phyloP scores from a whole-genome alignment of 2,113 vertebrate species.

The Coturnix japonica region DNA sequence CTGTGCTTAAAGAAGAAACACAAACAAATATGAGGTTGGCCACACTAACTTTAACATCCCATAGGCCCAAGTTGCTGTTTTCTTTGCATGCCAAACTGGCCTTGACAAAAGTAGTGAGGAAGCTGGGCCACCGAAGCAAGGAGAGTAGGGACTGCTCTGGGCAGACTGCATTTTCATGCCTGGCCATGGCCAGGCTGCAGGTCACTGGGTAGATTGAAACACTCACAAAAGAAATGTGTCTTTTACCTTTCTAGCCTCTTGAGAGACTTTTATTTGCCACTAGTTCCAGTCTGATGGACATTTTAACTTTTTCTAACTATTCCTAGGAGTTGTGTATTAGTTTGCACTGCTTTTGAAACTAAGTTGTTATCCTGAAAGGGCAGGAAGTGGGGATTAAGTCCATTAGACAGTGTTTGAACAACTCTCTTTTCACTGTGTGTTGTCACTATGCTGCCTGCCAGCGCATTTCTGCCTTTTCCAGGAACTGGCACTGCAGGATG shows the following conservation, averaged over 20 bases:
- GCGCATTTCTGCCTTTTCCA: constrained; percentile 58
- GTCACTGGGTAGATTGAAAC: not conserved
- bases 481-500: constrained; percentile 23
- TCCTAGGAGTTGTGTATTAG: constrained; percentile 34
- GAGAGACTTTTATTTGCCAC: constrained; percentile 14
- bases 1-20: not conserved
- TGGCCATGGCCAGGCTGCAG: not conserved
- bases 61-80: not conserved
- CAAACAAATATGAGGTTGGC: not conserved
- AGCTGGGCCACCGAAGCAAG: not conserved
- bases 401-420: constrained; percentile 58
- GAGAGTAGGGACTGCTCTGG: not conserved
- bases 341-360: constrained; percentile 58
- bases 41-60: not conserved
- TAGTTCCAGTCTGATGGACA: constrained; percentile 15
- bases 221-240: not conserved
- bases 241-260: constrained; percentile 18
- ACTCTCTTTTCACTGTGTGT: not conserved
- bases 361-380: constrained; percentile 31
- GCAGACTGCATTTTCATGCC: not conserved
- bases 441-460: constrained; percentile 42
- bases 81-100: not conserved
- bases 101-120: not conserved
- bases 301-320: constrained; percentile 44
- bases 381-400: constrained; percentile 62